A percentile compares a stretch with the other conserved stretches of the same genome.
Conservation (phyloP, 2,113 vertebrate species). For the Euleptes europaea region DNA sequence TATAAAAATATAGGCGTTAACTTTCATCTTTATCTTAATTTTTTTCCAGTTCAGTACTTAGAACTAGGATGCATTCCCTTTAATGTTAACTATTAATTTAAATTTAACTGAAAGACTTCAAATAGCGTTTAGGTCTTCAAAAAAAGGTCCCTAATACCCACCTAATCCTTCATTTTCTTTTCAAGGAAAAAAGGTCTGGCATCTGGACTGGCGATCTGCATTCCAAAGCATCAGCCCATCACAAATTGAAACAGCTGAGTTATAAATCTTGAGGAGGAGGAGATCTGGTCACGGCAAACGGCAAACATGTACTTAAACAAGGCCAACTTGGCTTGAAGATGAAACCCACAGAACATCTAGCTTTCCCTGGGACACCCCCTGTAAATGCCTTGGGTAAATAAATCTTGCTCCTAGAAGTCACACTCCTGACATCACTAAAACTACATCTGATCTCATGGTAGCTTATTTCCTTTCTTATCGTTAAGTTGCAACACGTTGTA, state of each 20-base stretch:
- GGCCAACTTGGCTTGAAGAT: slow-evolving; percentile 28
- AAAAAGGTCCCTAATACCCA: slow-evolving; percentile 33
- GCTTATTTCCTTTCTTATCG: background rate
- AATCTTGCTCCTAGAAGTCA: background rate
- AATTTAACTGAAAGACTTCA: background rate
- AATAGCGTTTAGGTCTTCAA: background rate
- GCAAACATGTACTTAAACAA: slow-evolving; percentile 24
- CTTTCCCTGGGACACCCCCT: background rate
- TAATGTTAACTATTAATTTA: background rate
- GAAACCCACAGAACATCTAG: slow-evolving; percentile 16
- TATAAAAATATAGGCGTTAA: background rate
- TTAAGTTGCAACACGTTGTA: background rate
- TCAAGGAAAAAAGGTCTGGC: slow-evolving; percentile 50
- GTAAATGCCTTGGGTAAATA: background rate
- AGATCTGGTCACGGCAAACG: slow-evolving; percentile 67
- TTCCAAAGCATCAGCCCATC: slow-evolving; percentile 66
- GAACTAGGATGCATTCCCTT: background rate
- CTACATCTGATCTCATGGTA: background rate
- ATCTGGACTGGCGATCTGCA: slow-evolving; percentile 72
- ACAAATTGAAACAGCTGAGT: slow-evolving; percentile 72
- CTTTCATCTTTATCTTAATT: background rate
- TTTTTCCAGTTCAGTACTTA: background rate
- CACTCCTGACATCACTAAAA: background rate
- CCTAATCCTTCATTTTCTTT: slow-evolving; percentile 68
- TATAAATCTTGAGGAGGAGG: slow-evolving; percentile 71